Base-by-base conservation (phyloP, 1,140 invertebrate species). In the Temnothorax longispinosus region DNA sequence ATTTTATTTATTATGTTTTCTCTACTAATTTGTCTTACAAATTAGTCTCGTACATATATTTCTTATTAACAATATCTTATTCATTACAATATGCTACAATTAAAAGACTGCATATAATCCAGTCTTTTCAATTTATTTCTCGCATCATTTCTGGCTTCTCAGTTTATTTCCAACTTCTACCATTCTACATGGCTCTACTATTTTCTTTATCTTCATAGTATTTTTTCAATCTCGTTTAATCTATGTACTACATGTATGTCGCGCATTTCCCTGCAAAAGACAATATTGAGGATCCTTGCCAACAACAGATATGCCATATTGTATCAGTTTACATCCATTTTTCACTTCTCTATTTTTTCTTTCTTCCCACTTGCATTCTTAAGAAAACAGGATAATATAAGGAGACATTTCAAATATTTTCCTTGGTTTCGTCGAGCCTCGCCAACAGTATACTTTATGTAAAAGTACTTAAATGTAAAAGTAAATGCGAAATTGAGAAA, bases 181-280 rank as follows among this genome's bases (percentile, higher is more conserved):
- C 27, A 6, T 60, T 64, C 44, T 27, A 13, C 18, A 58, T 38
- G 32, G 52, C 35, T 18, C 35, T 35, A 18, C 27, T 52, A 21
- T 41, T 71, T 50, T 41, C 54, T 82, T 72, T 75, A 54, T 69
- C 7, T 80, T 80, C 1, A 35, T 71, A 71, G 15, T 41, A 72
- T 71, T 84, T 84, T 84, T 60, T 84, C 69, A 84, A 47, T 82
- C 27, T 60, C 44, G 60, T 41, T 35, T 84, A 84, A 84, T 71
- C 7, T 50, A 21, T 65, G 15, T 56, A 5, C 65, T 10, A 2
- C 32, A 35, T 35, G 52, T 67, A 8, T 38, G 69, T 35, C 13
- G 54, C n/a, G 27, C 27, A 71, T 81, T 74, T n/a, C 3, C n/a
- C 50, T 18, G 4, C 41, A 15, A 62, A 15, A 27, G 56, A 74